Conservation (phyloP, 1,140 invertebrate species). For the Drosophila suzukii region DNA sequence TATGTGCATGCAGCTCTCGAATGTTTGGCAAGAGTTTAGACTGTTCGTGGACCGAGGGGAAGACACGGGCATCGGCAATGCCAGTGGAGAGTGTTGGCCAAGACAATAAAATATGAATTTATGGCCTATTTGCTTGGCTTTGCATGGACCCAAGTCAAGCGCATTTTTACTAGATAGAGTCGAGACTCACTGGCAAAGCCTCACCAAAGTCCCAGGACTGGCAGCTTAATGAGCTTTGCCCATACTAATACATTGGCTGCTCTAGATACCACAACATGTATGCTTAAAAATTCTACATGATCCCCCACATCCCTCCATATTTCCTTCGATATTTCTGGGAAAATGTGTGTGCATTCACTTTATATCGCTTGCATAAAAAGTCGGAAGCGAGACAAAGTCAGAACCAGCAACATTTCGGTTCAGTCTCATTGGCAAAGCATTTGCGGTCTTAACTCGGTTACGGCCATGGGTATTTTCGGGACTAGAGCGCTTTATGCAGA, state of each 20-base stretch:
- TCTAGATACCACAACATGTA: constrained; percentile 2
- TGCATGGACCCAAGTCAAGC: constrained; percentile 37
- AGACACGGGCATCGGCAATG: constrained; percentile 15
- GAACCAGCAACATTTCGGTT: constrained; percentile 19
- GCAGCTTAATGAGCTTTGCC: constrained; percentile 69
- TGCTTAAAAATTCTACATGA: constrained; percentile 42
- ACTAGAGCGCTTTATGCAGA: constrained; percentile 45
- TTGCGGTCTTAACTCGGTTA: constrained; percentile 51
- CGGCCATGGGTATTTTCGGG: constrained; percentile 31
- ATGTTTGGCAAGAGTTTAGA: constrained; percentile 54
- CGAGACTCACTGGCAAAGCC: constrained; percentile 31
- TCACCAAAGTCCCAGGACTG: constrained; percentile 57
- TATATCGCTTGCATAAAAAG: neutral
- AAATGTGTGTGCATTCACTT: neutral
- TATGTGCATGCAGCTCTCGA: constrained; percentile 55
- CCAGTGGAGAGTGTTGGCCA: constrained; percentile 30
- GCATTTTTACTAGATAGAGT: constrained; percentile 21
- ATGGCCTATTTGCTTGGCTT: constrained; percentile 79
- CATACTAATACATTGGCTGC: constrained; percentile 28
- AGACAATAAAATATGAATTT: constrained; percentile 78
- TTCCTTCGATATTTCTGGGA: constrained; percentile 5
- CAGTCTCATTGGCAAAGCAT: constrained; percentile 43
- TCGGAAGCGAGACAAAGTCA: neutral
- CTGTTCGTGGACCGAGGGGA: neutral
- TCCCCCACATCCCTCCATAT: constrained; percentile 6